Evolutionary conservation across 1,140 invertebrate species (phyloP).

Genomic region (Matsumurasca onukii): DNA sequence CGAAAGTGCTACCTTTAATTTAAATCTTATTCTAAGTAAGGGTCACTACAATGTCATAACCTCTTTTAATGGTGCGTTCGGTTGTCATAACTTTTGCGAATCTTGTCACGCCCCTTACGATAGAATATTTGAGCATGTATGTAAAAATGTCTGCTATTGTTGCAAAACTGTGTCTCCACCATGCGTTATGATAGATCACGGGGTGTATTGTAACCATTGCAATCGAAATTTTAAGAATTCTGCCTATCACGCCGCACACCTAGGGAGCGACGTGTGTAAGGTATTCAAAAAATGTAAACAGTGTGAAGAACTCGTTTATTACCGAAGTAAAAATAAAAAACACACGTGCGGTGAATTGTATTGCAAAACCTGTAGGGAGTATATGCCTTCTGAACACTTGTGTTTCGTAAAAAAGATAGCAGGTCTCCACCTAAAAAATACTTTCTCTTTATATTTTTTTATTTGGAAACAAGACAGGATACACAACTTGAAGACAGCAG

Average conservation of each 20-base stretch:
- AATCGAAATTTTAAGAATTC: background rate
- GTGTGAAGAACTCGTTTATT: background rate
- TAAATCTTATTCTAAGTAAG: constrained; percentile 12
- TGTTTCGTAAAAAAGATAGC: constrained; percentile 11
- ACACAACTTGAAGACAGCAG: background rate
- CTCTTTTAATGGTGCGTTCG: constrained; percentile 13
- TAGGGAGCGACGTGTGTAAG: background rate
- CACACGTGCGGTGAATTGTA: constrained; percentile 24
- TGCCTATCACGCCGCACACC: background rate
- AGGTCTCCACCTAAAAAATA: background rate
- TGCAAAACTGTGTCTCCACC: background rate
- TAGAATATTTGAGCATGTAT: background rate
- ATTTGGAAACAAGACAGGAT: constrained; percentile 17
- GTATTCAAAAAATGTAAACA: constrained; percentile 1
- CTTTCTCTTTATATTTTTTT: constrained; percentile 13
- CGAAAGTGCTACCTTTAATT: background rate
- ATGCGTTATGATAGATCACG: background rate
- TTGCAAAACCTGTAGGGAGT: constrained; percentile 1
- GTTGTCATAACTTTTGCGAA: constrained; percentile 11
- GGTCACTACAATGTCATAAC: constrained; percentile 26
- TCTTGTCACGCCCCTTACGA: background rate
- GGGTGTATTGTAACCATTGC: background rate
- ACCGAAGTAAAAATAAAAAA: background rate
- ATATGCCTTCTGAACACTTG: background rate
- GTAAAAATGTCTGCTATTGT: background rate